Base-by-base conservation (phyloP, 2,113 vertebrate genomes). In the Etheostoma cragini region DNA sequence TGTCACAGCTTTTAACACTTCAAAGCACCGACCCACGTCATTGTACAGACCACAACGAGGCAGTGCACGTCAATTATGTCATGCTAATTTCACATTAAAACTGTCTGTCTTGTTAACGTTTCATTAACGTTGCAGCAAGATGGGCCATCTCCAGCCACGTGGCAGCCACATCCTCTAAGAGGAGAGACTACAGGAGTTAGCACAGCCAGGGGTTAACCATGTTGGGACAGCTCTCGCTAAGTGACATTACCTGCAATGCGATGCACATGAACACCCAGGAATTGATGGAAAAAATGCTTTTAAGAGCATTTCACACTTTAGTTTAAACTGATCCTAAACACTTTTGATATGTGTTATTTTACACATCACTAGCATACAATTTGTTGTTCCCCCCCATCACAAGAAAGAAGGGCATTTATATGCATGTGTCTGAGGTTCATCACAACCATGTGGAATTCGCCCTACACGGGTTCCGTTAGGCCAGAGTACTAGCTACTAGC, bases 11-110 rank as follows among this genome's bases (percentile, higher is more conserved):
- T 42, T 64, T 64, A 22, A 46, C 71, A 77, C 77, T 65, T 19
- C 67, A 72, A 70, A 78, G 61, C 52, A 54, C 54, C 11, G 58
- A 19, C 15, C 54, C 69, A 30, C 17, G 21, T 65, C 76, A 76
- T 80, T 58, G 72, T 80, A 24, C 74, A 14, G 80, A 77, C 69
- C 81, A 46, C 82, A 8, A 33, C 6, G 22, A 86, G 65, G 52
- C 84, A 60, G 60, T 16, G 76, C 57, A 35, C 81, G 61, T 84
- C 77, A 80, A 76, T 85, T 85, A 87, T 61, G 76, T 54, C 80
- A 54, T 38, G 83, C 69, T 82, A 87, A 89, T 89, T 87, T 63
- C 74, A 67, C 74, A 62, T 70, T 50, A 72, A 81, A 62, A 58
- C 38, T 13, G 26, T 47, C 64, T 78, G 65, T 74, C 19, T 61